Evolutionary conservation across 2,888 invertebrate species (phyloP).

Genomic region (Plagodis pulveraria): DNA sequence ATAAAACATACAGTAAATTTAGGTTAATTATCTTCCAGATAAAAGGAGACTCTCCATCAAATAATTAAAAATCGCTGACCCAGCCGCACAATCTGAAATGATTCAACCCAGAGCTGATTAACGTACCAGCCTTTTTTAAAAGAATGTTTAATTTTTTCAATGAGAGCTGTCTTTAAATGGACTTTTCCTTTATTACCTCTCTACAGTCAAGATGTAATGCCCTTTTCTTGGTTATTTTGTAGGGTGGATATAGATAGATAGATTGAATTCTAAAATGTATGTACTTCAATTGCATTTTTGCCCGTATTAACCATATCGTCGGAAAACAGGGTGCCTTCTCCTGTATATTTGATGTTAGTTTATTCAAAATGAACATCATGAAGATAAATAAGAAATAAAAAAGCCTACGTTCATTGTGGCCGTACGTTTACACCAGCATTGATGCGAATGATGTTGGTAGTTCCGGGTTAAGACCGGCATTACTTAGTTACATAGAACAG

Average conservation of each 20-base stretch:
- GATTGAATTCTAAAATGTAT: neutral
- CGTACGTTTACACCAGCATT: too few relatives aligned
- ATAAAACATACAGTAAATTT: slow-evolving; percentile 56
- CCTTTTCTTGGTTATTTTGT: slow-evolving; percentile 15
- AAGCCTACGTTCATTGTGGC: too few relatives aligned
- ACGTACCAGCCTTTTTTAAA: neutral
- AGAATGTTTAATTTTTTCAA: slow-evolving; percentile 4
- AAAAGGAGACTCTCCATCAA: slow-evolving; percentile 33
- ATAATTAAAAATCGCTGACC: slow-evolving; percentile 18
- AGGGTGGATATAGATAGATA: neutral
- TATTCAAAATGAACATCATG: too few relatives aligned
- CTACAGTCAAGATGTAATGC: slow-evolving; percentile 23
- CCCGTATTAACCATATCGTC: too few relatives aligned
- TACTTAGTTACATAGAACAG: too few relatives aligned
- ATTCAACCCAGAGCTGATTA: slow-evolving; percentile 17
- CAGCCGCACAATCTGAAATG: slow-evolving; percentile 19
- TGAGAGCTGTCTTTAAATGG: slow-evolving; percentile 15
- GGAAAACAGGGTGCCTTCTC: too few relatives aligned
- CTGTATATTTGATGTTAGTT: too few relatives aligned
- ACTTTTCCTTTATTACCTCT: slow-evolving; percentile 24
- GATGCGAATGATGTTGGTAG: too few relatives aligned
- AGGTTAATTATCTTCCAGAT: slow-evolving; percentile 54
- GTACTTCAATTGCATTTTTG: too few relatives aligned
- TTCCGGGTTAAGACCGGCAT: too few relatives aligned
- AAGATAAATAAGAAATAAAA: too few relatives aligned